Evolutionary conservation across 2,113 vertebrate genomes (phyloP), one percentile per base, ranked within the genome.

Genomic region (Psephotus haematonotus): DNA sequence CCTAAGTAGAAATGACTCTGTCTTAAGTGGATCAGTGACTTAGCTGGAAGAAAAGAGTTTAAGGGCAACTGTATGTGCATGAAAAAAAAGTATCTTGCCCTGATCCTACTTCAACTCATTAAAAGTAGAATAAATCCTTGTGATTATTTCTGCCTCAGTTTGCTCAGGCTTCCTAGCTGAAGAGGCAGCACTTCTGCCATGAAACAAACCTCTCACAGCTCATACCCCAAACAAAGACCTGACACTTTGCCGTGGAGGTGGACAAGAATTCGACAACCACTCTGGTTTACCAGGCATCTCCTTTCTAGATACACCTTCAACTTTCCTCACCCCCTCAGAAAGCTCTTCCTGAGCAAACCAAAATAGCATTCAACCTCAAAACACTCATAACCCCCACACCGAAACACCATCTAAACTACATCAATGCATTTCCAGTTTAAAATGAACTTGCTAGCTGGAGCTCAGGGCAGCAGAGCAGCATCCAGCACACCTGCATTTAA

Each of bases 341-440:
- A 76, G 55, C 76, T 82, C 92, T 79, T 86, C 86, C 93, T 92
- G 67, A 92, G 82, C 25, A 60, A 94, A 78, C 31, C 83, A 91
- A 75, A 93, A 75, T 17, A 90, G 65, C 64, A 46, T 2, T 50
- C 55, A 62, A 71, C 80, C 72, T 91, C 95, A 84, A 84, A 95
- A 94, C 31, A 44, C 49, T 53, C 70, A 57, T 47, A 71, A 23
- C 57, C 23, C 65, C 50, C 83, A 28, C 81, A n/a, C 24, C 0
- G 1, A 88, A 92, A 88, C 83, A 68, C 43, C 72, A 33, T 11
- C 69, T 37, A 12, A 81, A 41, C 17, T 22, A 14, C 55, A 23
- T 16, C 69, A 46, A 18, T 3, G 31, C 50, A 35, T 2, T 60
- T 88, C 20, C 0, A 9, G 1, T 5, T 14, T 11, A 9, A 53